phyloP scores from a whole-genome alignment of 2,797 vertebrate species.

The Mus caroli region DNA sequence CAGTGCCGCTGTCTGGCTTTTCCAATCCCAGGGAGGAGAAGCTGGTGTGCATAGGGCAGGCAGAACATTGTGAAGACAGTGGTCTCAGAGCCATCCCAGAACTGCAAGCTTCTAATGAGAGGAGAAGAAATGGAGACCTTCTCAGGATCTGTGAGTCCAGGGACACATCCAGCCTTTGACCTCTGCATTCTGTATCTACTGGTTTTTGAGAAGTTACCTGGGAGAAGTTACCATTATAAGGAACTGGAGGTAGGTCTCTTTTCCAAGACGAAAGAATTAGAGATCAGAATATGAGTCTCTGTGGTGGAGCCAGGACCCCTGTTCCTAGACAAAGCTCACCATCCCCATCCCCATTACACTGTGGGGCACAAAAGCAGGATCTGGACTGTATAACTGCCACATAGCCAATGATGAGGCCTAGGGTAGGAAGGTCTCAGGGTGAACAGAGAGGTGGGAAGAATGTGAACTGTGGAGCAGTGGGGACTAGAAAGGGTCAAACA shows the following conservation, averaged over 20 bases:
- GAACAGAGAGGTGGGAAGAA: not conserved
- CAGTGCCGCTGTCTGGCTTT: conserved; percentile 32
- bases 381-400: not conserved
- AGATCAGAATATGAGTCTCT: not conserved
- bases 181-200: not conserved
- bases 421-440: too few relatives aligned
- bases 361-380: not conserved
- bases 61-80: too few relatives aligned
- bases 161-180: rapidly evolving
- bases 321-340: not conserved
- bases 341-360: not conserved
- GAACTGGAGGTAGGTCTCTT: not conserved
- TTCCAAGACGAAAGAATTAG: not conserved
- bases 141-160: not conserved
- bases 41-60: not conserved
- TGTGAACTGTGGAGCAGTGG: not conserved
- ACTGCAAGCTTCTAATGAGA: conserved; percentile 42
- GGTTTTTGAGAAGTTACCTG: not conserved
- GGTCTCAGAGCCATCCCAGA: not conserved
- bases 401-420: not conserved
- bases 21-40: not conserved
- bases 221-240: not conserved
- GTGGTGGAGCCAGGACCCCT: not conserved
- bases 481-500: conserved; percentile 27
- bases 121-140: not conserved